Evolutionary conservation across 1,140 invertebrate genomes (phyloP).

Genomic region (Trichogramma pretiosum): DNA sequence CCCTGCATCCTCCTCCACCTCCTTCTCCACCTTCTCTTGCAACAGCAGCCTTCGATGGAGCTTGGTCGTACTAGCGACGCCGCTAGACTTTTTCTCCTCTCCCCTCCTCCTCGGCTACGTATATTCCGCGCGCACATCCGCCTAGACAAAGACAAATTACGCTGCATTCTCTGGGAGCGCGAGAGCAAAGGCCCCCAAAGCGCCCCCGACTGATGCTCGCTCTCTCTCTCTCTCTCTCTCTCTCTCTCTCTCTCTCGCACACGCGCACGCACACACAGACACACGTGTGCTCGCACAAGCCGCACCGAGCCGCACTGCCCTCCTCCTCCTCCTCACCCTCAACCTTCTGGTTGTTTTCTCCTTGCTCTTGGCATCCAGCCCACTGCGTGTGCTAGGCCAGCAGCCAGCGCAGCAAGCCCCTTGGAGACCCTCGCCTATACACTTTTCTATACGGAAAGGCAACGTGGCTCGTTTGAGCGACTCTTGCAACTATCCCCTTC

Average conservation of each 20-base stretch:
- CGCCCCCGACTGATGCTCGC: conserved; percentile 14
- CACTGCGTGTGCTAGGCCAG: too few species aligned
- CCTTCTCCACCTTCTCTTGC: too few species aligned
- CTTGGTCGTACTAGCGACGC: too few species aligned
- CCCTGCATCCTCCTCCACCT: conserved; percentile 2
- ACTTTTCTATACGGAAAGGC: too few species aligned
- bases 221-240: conserved; percentile 20
- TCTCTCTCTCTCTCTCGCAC: conserved; percentile 9
- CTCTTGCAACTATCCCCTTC: too few species aligned
- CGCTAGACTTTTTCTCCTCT: too few species aligned
- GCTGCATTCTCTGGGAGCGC: conserved; percentile 44
- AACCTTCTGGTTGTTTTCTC: conserved; percentile 8
- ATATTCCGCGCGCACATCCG: conserved; percentile 21
- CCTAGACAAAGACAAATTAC: conserved; percentile 47
- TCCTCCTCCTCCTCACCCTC: conserved; percentile 24
- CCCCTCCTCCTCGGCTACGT: conserved; percentile 12
- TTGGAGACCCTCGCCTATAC: too few species aligned
- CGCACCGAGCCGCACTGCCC: conserved; percentile 16
- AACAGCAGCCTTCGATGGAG: too few species aligned
- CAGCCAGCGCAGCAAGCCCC: too few species aligned
- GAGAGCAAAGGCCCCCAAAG: not conserved
- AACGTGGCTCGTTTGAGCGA: too few species aligned
- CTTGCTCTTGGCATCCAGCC: conserved; percentile 14
- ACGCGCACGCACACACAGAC: too few species aligned
- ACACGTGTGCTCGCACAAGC: conserved; percentile 22